phyloP scores from a whole-genome alignment of 2,797 vertebrate species.

The Spinus olivaceus region DNA sequence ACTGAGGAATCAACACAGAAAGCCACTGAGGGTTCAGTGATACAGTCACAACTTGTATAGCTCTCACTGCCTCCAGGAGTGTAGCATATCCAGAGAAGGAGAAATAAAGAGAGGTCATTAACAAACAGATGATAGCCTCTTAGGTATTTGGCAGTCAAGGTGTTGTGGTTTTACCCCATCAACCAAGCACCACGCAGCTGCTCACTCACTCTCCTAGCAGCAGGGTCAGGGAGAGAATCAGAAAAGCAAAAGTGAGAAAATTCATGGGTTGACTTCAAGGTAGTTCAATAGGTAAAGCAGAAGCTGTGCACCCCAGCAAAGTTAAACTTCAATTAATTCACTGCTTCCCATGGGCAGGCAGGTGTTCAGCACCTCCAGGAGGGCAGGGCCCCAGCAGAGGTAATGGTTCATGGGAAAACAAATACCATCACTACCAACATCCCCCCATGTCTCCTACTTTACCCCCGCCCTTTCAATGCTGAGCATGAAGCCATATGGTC shows the following conservation, averaged over 20 bases:
- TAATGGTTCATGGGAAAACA: background rate
- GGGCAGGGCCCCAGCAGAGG: background rate
- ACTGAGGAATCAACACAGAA: background rate
- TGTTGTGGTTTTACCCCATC: background rate
- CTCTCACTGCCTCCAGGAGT: background rate
- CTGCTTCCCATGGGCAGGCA: background rate
- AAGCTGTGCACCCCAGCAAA: background rate
- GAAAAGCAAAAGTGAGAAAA: background rate
- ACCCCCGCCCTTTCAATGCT: fast-evolving
- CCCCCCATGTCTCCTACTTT: background rate
- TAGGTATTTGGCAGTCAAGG: background rate
- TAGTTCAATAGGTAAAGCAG: background rate
- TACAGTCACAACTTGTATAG: background rate
- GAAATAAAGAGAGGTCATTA: background rate
- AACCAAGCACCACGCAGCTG: fast-evolving
- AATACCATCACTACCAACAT: background rate
- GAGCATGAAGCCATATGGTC: background rate
- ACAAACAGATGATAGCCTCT: background rate
- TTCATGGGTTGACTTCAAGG: background rate
- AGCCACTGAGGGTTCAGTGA: background rate
- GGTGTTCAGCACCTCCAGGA: background rate
- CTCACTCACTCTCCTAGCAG: background rate
- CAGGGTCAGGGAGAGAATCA: background rate
- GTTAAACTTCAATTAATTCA: background rate
- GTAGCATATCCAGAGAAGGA: background rate